A percentile compares a stretch with the other conserved stretches of the same genome.
phyloP scores from a whole-genome alignment of 2,113 vertebrate genomes.

The Labeo catla region DNA sequence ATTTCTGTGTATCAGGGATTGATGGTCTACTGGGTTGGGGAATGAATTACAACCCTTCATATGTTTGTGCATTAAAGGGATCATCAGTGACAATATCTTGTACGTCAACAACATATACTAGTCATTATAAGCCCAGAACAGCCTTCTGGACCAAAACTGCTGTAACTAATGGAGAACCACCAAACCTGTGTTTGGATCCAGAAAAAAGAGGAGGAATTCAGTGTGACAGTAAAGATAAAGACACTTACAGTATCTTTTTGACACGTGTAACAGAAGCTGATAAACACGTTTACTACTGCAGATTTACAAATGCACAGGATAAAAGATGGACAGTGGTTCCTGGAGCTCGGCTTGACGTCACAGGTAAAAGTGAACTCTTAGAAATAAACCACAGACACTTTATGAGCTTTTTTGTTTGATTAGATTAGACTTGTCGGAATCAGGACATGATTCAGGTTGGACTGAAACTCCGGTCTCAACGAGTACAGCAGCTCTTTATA shows the following conservation, averaged over 20 bases:
- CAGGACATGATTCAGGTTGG: too few relatives aligned
- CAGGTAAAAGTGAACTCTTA: background rate
- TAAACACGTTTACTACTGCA: constrained; percentile 32
- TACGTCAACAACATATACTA: background rate
- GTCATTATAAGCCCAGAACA: background rate
- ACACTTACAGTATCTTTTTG: constrained; percentile 1
- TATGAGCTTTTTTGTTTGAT: too few relatives aligned
- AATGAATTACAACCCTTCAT: constrained; percentile 13
- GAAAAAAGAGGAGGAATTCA: background rate
- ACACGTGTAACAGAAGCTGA: constrained; percentile 16
- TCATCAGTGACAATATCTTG: constrained; percentile 38
- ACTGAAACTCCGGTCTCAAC: too few relatives aligned
- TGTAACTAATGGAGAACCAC: background rate
- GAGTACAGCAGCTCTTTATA: too few relatives aligned
- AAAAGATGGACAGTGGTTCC: background rate
- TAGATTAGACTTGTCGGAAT: too few relatives aligned
- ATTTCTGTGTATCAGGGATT: constrained; percentile 24
- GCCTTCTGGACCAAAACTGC: constrained; percentile 12
- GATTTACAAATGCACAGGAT: background rate
- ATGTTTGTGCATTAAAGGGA: too few relatives aligned
- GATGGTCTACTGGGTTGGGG: background rate
- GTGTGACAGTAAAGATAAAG: background rate
- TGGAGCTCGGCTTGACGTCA: constrained; percentile 18
- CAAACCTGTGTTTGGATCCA: constrained; percentile 1
- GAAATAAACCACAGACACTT: too few relatives aligned